phyloP scores from a whole-genome alignment of 2,113 vertebrate genomes.

The Mus pahari region DNA sequence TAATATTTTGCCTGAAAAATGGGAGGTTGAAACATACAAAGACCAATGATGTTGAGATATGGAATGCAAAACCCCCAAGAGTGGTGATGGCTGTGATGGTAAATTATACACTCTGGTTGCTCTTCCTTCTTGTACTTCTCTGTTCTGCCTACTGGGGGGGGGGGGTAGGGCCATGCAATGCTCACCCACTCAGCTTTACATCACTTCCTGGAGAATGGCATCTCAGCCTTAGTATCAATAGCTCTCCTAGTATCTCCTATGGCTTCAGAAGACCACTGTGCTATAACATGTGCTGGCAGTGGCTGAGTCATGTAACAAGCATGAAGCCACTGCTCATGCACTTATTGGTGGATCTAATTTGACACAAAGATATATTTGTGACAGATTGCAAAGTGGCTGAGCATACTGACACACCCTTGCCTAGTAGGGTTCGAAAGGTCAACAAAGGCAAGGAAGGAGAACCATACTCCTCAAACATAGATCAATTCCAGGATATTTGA shows the following conservation, averaged over 20 bases:
- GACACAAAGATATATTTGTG: background rate
- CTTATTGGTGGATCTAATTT: background rate
- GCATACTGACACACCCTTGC: background rate
- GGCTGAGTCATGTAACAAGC: background rate
- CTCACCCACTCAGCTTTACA: background rate
- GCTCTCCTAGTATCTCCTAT: background rate
- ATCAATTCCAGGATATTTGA: background rate
- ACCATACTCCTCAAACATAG: background rate
- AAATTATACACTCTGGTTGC: background rate
- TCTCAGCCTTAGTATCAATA: background rate
- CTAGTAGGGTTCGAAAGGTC: background rate
- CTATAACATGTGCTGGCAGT: background rate
- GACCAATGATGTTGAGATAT: background rate
- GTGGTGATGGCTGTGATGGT: background rate
- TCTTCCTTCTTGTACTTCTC: rapidly evolving
- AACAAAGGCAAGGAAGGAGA: background rate
- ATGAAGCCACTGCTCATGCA: background rate
- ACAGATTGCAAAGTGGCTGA: background rate
- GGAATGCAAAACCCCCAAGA: background rate
- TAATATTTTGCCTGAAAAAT: background rate
- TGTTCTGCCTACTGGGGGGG: background rate
- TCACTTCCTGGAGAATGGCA: background rate
- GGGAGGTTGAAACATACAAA: background rate
- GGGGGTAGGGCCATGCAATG: background rate
- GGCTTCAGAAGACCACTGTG: background rate